These are phyloP conservation scores for Lethocerus indicus DNA, from an alignment of 1,140 invertebrate species.

Conservation along the genomic window DNA sequence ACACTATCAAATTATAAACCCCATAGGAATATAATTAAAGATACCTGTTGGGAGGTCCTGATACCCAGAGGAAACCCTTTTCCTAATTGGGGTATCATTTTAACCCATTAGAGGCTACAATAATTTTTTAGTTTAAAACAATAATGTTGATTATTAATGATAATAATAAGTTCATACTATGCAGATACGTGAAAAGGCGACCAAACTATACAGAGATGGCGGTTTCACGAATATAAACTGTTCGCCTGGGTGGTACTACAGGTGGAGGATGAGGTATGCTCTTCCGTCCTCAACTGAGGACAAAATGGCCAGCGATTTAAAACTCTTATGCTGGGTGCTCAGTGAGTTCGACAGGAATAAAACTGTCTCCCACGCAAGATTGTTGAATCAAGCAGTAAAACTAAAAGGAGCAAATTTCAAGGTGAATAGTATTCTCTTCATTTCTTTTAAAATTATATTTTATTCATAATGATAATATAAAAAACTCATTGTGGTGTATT, in stretches of 20 bases:
- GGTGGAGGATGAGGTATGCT: slow-evolving; percentile 9
- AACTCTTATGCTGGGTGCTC: slow-evolving; percentile 10
- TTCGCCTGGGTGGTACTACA: slow-evolving; percentile 12
- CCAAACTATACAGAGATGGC: slow-evolving; percentile 3
- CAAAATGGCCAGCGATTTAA: background rate
- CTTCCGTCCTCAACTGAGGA: slow-evolving; percentile 1
- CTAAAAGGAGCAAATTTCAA: slow-evolving; percentile 5
- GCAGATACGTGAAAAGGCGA: slow-evolving; percentile 6
- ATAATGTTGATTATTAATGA: background rate
- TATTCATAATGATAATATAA: background rate
- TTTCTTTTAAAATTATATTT: background rate
- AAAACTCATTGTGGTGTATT: no score
- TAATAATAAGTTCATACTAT: background rate
- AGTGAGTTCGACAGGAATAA: slow-evolving; percentile 10
- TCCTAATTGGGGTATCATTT: no score
- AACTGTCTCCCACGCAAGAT: slow-evolving; percentile 6
- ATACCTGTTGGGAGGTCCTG: no score
- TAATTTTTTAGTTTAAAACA: no score
- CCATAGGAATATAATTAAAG: no score
- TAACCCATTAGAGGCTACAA: no score
- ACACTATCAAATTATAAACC: background rate
- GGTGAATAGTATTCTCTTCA: background rate
- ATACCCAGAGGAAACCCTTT: no score
- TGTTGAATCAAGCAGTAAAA: slow-evolving; percentile 4
- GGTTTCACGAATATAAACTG: slow-evolving; percentile 8